Base-by-base conservation (phyloP, 2,888 invertebrate genomes). In the Xestia rhomboidea region DNA sequence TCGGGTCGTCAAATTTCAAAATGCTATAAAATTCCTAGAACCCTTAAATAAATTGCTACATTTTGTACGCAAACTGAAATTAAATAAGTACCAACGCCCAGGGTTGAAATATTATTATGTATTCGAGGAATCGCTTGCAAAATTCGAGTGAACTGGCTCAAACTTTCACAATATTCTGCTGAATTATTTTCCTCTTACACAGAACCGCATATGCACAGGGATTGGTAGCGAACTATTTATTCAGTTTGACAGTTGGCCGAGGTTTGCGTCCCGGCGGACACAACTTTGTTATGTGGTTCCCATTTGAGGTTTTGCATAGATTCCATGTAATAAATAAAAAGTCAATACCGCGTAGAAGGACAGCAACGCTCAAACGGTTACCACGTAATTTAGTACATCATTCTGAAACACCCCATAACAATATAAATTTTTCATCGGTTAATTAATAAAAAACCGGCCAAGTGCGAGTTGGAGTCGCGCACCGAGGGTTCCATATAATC, bases 231-330 rank as follows among this genome's bases (percentile, higher is more conserved):
- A 70, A 79, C 79, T 86, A 76, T 86, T 79, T 74, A 79, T 73
- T 71, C 46, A 74, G 68, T 87, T 70, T 71, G 87, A 74, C 84
- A 80, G 81, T 83, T 76, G 68, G 41, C 41, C 67, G 44, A 63
- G 41, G 67, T 70, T 73, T 38, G 46, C 38, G 24, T 73, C 84
- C 75, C 73, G 46, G 63, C 18, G 73, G 85, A 57, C 41, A 30
- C 21, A 76, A 81, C 54, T 85, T 78, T 68, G 66, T 73, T 57
- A 63, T 46, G 41, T 64, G 41, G 63, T 68, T 73, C 8, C 13
- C 34, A n/a, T 72, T 71, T 13, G 38, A 30, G 34, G 21, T 44
- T 44, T 11, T 64, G 24, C 24, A 57, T 67, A 24, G 13, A 57
- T 57, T 82, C 27, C 49, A 49, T 41, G 21, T 69, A 34, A 7